These are phyloP conservation scores for Mamestra brassicae DNA, from an alignment of 2,888 invertebrate species.

Conservation along the genomic window DNA sequence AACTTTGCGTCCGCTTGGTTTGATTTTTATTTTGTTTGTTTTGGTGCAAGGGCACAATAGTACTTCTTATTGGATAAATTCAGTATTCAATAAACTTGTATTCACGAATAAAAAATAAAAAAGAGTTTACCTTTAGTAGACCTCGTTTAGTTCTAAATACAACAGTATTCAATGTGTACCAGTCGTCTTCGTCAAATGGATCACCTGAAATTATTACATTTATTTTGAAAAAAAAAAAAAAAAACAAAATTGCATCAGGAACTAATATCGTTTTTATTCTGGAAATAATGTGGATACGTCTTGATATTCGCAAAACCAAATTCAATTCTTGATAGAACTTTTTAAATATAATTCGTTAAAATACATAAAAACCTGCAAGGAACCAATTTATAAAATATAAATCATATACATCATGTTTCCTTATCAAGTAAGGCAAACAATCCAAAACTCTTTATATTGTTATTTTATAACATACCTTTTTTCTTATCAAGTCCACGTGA, in stretches of 20 bases:
- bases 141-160: slow-evolving; percentile 78
- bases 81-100: too few species aligned
- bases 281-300: too few species aligned
- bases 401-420: background rate
- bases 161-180: slow-evolving; percentile 76
- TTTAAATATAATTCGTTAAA: background rate
- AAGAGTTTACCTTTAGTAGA: slow-evolving; percentile 75
- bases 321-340: too few species aligned
- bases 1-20: background rate
- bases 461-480: too few species aligned
- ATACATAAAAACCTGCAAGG: background rate
- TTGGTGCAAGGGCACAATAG: background rate
- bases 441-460: too few species aligned
- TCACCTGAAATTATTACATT: slow-evolving; percentile 55
- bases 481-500: slow-evolving; percentile 19
- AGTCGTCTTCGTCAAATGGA: slow-evolving; percentile 73
- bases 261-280: too few species aligned
- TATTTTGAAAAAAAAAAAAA: too few species aligned
- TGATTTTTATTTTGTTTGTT: background rate
- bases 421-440: background rate
- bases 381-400: background rate
- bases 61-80: background rate
- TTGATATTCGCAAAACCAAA: too few species aligned
- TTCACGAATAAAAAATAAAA: background rate
- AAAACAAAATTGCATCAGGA: too few species aligned